Base-by-base conservation (phyloP, 2,113 vertebrate species). In the Sorex araneus region DNA sequence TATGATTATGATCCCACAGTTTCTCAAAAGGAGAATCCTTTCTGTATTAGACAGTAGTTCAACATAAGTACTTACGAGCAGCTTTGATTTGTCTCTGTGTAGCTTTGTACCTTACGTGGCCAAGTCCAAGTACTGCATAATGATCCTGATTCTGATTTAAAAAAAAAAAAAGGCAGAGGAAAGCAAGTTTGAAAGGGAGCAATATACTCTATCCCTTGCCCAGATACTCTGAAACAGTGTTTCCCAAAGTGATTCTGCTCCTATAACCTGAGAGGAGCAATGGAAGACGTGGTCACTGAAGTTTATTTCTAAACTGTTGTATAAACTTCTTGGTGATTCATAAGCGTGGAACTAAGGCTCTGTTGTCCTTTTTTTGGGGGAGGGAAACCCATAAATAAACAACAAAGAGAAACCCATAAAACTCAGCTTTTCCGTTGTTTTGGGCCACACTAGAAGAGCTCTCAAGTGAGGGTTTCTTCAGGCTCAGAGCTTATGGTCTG, bases 21-120 rank as follows among this genome's bases (percentile, higher is more conserved):
- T 88, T 87, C 89, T 54, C 34, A 94, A 66, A 89, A 90, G 64
- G 32, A 64, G 70, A 81, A 79, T 23, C 76, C 47, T 91, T 84
- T 21, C 36, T 45, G 54, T 18, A 60, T 19, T 27, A 94, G 47
- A 70, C 67, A 83, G 32, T 66, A 45, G 85, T 64, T 91, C 78
- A 92, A 93, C 94, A 50, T 60, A 92, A 92, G 83, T 96, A 99
- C 99, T 99, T 97, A 99, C 99, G 99, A 74, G 99, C 99, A 97
- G 99, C 98, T 99, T 99, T 99, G 97, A 99, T 99, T 97, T 99
- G 99, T 95, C 99, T 99, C 97, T 99, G 99, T 47, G 99, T 99
- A 57, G 99, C 99, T 97, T 98, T 99, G 97, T 99, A 99, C 93
- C 99, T 98, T 97, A 99, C 73, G 88, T 98, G 98, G 91, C 98